Percentiles rank a stretch among this genome's conserved stretches.
These are phyloP conservation scores for Tenrec ecaudatus DNA, from an alignment of 2,113 vertebrate species.

Conservation along the genomic window DNA sequence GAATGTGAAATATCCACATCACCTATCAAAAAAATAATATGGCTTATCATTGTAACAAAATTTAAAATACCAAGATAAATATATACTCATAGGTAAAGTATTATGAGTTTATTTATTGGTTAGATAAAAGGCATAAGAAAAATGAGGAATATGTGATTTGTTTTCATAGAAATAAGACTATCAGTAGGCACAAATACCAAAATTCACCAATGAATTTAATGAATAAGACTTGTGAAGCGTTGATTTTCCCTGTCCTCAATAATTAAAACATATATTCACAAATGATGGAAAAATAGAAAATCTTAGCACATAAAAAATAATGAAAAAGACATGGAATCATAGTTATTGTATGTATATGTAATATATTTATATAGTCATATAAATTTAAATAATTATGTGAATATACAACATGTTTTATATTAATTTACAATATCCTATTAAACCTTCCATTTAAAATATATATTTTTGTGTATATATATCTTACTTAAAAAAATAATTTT, in stretches of 20 bases:
- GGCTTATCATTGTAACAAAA: constrained; percentile 24
- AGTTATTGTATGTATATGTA: no score
- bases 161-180: not conserved
- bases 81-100: not conserved
- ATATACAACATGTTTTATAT: no score
- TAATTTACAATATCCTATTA: no score
- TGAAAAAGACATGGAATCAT: not conserved
- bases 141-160: not conserved
- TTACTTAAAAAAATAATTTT: no score
- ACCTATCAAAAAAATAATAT: not conserved
- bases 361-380: no score
- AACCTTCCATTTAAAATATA: no score
- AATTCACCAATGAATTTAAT: not conserved
- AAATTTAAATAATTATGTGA: no score
- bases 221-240: constrained; percentile 10
- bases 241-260: not conserved
- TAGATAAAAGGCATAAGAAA: not conserved
- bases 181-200: not conserved
- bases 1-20: not conserved
- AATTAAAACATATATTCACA: not conserved
- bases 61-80: not conserved
- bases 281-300: not conserved
- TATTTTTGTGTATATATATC: no score
- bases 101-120: not conserved
- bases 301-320: not conserved